Percentiles rank a stretch among this genome's conserved stretches.
These are phyloP conservation scores for Anas capensis DNA, from an alignment of 2,797 vertebrate species.

Conservation along the genomic window DNA sequence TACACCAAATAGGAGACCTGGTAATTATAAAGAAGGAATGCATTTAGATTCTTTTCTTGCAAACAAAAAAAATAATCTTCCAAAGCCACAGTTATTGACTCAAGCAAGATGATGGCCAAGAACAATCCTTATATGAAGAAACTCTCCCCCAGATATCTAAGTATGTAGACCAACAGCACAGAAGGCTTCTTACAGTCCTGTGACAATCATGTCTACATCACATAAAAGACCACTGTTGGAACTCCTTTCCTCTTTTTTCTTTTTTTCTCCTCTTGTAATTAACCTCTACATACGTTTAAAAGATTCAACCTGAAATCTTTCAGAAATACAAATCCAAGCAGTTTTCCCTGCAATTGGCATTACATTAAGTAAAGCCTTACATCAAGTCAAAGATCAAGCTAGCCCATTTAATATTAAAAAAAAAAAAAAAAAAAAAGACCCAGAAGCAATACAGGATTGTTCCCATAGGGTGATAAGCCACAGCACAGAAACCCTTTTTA, in stretches of 20 bases:
- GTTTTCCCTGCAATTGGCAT: too few species aligned
- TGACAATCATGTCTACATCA: not conserved
- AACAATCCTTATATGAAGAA: not conserved
- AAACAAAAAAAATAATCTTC: not conserved
- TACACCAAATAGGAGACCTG: too few species aligned
- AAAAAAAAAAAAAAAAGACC: not conserved
- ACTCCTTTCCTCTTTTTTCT: not conserved
- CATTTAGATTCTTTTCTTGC: not conserved
- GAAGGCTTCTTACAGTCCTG: not conserved
- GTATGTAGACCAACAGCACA: not conserved
- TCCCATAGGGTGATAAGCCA: not conserved
- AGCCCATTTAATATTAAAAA: not conserved
- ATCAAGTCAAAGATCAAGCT: slow-evolving; percentile 37
- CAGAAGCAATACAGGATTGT: not conserved
- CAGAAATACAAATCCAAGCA: not conserved
- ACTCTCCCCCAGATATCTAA: too few species aligned
- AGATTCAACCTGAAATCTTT: not conserved
- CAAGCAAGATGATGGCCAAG: not conserved
- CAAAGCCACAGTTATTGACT: not conserved
- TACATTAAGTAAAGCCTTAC: slow-evolving; percentile 1
- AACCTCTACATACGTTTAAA: not conserved
- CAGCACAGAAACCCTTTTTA: not conserved
- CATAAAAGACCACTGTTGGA: not conserved
- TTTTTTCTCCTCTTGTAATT: too few species aligned
- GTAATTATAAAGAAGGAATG: not conserved